phyloP scores from a whole-genome alignment of 2,888 invertebrate species.

The Liopterus haemorrhoidalis region DNA sequence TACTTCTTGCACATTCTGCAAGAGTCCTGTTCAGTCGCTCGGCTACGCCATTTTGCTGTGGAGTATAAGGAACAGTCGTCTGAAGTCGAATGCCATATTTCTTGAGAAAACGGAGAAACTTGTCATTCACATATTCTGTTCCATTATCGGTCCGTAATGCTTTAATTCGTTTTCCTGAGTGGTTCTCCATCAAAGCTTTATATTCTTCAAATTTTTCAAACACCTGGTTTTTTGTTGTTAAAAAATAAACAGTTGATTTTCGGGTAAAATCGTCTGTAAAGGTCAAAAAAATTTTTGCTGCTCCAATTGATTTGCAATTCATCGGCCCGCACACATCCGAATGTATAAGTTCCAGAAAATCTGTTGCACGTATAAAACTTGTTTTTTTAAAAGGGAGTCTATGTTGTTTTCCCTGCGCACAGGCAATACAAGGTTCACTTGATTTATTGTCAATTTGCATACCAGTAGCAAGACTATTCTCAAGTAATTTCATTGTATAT shows the following conservation, averaged over 20 bases:
- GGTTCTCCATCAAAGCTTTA: slow-evolving; percentile 32
- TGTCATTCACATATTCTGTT: slow-evolving; percentile 25
- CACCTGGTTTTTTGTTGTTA: slow-evolving; percentile 38
- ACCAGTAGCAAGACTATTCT: too few relatives aligned
- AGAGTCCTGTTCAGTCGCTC: slow-evolving; percentile 16
- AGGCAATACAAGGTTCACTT: too few relatives aligned
- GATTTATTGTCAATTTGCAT: too few relatives aligned
- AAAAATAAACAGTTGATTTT: slow-evolving; percentile 32
- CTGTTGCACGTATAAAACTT: too few relatives aligned
- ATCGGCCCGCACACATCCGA: slow-evolving; percentile 21
- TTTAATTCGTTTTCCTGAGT: slow-evolving; percentile 29
- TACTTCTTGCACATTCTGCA: background rate
- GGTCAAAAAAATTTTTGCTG: slow-evolving; percentile 13
- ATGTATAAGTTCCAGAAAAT: slow-evolving; percentile 14
- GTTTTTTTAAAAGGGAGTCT: too few relatives aligned
- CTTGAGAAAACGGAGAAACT: slow-evolving; percentile 26
- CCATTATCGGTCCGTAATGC: slow-evolving; percentile 32
- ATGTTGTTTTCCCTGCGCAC: too few relatives aligned
- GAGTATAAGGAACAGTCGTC: slow-evolving; percentile 35
- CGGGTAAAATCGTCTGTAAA: slow-evolving; percentile 13
- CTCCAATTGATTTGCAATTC: slow-evolving; percentile 8
- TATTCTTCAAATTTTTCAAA: slow-evolving; percentile 30
- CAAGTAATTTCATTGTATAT: too few relatives aligned
- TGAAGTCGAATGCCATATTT: slow-evolving; percentile 36
- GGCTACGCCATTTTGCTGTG: slow-evolving; percentile 39